Conservation (phyloP, 2,888 invertebrate genomes). For the Polyploca ridens region DNA sequence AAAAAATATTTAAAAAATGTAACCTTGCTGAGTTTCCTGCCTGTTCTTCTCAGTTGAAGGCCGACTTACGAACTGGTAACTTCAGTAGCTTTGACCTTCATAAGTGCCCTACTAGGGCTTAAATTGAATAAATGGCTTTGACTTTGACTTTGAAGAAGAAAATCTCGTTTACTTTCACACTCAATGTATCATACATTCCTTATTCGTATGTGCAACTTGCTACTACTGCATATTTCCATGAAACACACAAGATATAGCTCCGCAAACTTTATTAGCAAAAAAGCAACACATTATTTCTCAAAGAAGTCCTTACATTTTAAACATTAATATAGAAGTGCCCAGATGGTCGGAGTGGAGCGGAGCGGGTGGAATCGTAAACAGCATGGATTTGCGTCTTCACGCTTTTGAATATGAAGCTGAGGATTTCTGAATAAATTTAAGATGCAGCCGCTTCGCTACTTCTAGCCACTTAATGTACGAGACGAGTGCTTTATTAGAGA, state of each 20-base stretch:
- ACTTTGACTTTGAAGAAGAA: too few species aligned
- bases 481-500: background rate
- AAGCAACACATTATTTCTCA: conserved; percentile 2
- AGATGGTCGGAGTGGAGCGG: conserved; percentile 15
- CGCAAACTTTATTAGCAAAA: background rate
- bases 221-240: too few species aligned
- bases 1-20: too few species aligned
- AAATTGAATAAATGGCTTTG: too few species aligned
- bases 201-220: too few species aligned
- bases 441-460: conserved; percentile 18
- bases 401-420: conserved; percentile 38
- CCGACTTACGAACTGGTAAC: too few species aligned
- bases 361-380: conserved; percentile 31
- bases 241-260: background rate
- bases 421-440: conserved; percentile 37
- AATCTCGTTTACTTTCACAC: too few species aligned
- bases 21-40: too few species aligned
- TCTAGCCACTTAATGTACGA: conserved; percentile 10
- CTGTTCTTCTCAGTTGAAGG: too few species aligned
- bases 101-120: too few species aligned
- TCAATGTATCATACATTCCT: too few species aligned
- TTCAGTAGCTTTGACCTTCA: too few species aligned
- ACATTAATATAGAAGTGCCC: conserved; percentile 7
- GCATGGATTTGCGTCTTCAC: conserved; percentile 32
- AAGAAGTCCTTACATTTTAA: conserved; percentile 2